Base-by-base conservation (phyloP, 2,113 vertebrate species). In the Motacilla tschutschensis region DNA sequence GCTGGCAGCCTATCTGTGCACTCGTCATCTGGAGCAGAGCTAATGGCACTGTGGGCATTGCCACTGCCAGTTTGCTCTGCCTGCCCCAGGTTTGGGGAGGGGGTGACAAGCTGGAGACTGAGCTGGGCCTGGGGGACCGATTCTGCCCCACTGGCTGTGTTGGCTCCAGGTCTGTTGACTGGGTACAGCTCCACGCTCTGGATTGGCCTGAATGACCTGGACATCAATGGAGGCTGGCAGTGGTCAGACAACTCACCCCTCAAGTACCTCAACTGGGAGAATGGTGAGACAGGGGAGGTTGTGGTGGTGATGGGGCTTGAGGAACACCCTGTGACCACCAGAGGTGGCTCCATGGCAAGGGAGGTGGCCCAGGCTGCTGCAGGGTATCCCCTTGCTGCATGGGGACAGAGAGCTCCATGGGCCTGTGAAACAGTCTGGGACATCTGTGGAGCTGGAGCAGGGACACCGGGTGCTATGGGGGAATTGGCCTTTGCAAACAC, bases 251-350 rank as follows among this genome's bases (percentile, higher is more conserved):
- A 98, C 55, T 98, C 98, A 0, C 99, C 99, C 14, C 97, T 99
- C 66, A 99, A 99, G 83, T 99, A 98, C 95, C 98, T 99, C 92
- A 99, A 99, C 97, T 99, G 99, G 99, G 99, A 99, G 93, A 96
- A 93, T 64, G 99, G 99, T 99, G 94, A 98, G 83, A 69, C 33
- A 0, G 4, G 7, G 28, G n/a, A 44, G 21, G 9, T 24, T 28
- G 3, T 5, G 5, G 41, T 24, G 67, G 43, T 33, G 38, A 12
- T 29, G 35, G 22, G 12, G 10, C 17, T 44, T 14, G 31, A 55
- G 31, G 38, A 29, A 10, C 33, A 50, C 14, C 4, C 31, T 51
- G 40, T 64, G 59, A 31, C 29, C 38, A 19, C n/a, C 5, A 36
- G 60, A 79, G 40, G 5, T 76, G 54, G 53, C 13, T 31, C 28